Base-by-base conservation (phyloP, 2,113 vertebrate genomes). In the Entosphenus tridentatus region DNA sequence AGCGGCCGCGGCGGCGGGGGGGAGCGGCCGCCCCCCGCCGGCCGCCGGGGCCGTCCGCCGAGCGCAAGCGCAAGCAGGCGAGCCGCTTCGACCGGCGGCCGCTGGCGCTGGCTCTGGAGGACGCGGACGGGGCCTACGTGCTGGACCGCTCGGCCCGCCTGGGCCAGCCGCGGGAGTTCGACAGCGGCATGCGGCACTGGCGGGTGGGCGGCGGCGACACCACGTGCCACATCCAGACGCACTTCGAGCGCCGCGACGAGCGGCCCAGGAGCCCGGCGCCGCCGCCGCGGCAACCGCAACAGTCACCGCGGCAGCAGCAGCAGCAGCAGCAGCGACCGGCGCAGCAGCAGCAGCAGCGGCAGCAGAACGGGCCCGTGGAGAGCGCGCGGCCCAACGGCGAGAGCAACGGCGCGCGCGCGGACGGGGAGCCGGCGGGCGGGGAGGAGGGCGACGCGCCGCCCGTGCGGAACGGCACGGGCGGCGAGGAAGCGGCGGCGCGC, bases 41-140 rank as follows among this genome's bases (percentile, higher is more conserved):
- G 0, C 70, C 70, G 67, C 69, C 74, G 4, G 73, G 18, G 73
- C 17, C 65, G 71, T 57, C 77, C 76, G 56, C 79, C 11, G 82
- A 85, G 70, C 86, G 88, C 65, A 88, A 83, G 75, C 82, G 86
- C 57, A 82, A 78, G 71, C 84, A 86, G 73, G 79, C 83, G 56
- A 98, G 93, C 81, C 96, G 96, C 78, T 98, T 97, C 72, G 92
- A 96, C 79, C 95, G 87, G 77, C 89, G 90, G 74, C 93, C 92
- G 6, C 75, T 98, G 56, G 96, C 87, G 77, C 76, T 98, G 57
- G 96, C 87, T 77, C 76, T 96, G 57, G 84, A 96, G 76, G 85
- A 86, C 78, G 92, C 88, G 72, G 92, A 82, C 11, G 89, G 95
- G 76, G 86, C 86, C 0, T 96, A 89, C 72, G 82, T 84, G 58